Conservation (phyloP, 2,113 vertebrate species). For the Brachirus orientalis region DNA sequence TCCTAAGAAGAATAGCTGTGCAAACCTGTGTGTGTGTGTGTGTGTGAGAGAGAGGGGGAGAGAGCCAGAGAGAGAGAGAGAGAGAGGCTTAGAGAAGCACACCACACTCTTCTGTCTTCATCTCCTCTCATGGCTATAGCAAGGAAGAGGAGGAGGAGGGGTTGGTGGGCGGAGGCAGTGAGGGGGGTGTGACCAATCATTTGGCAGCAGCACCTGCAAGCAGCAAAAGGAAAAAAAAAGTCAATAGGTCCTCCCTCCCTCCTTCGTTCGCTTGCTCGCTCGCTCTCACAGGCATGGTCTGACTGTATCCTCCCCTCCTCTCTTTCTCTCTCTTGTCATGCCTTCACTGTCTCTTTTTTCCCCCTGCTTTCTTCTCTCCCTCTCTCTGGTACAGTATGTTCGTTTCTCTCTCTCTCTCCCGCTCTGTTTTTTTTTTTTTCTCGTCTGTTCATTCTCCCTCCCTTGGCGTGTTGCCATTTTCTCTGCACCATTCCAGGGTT, state of each 20-base stretch:
- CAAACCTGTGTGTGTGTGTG: neutral
- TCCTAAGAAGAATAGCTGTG: neutral
- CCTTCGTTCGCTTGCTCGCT: neutral
- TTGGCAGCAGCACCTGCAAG: constrained; percentile 57
- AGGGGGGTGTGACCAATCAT: constrained; percentile 84
- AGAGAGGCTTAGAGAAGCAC: constrained; percentile 16
- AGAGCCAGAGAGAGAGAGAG: constrained; percentile 5
- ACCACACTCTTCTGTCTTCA: constrained; percentile 34
- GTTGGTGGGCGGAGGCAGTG: constrained; percentile 61
- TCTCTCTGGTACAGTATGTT: constrained; percentile 51
- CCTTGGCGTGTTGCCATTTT: constrained; percentile 44
- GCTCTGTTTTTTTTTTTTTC: neutral
- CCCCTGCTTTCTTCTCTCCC: constrained; percentile 21
- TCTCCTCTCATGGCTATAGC: constrained; percentile 44
- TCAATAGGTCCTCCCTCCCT: constrained; percentile 11
- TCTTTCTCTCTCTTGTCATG: constrained; percentile 19
- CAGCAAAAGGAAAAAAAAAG: constrained; percentile 23
- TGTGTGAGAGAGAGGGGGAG: neutral
- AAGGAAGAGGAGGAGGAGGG: constrained; percentile 49
- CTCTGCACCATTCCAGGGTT: constrained; percentile 34
- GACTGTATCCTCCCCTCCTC: constrained; percentile 7
- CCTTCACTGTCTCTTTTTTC: constrained; percentile 18
- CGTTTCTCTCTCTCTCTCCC: constrained; percentile 26
- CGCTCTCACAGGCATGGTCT: constrained; percentile 17
- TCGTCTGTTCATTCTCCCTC: neutral